Evolutionary conservation across 1,140 invertebrate species (phyloP), one percentile per base, ranked within the genome.

Genomic region (Drosophila sechellia): DNA sequence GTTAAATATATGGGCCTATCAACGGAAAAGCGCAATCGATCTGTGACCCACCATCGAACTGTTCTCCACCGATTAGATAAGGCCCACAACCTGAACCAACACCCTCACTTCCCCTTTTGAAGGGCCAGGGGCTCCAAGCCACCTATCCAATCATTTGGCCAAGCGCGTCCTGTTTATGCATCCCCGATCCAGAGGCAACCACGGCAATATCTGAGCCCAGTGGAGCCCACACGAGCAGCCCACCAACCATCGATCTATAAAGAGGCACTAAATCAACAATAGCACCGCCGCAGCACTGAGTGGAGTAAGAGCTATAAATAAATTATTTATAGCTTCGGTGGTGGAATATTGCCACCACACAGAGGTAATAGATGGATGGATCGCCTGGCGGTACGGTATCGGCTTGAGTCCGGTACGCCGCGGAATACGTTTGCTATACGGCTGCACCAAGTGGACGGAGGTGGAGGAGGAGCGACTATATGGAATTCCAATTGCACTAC

Each of bases 221-320:
- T 42, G 39, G 11, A 22, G 43, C 40, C 53, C 56, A 72, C 59
- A 76, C 52, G 46, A 54, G 46, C 58, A 58, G 52, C 50, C 50
- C 57, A 49, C 17, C 68, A 60, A 79, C 79, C 69, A 83, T 83
- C 79, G 79, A 64, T 75, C 69, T 83, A 83, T 75, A 76, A 87
- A 83, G 81, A 72, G 83, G 83, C 83, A 86, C 83, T 86, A 87
- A 89, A 89, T 89, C 83, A 87, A 87, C 83, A 87, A 89, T 77
- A 86, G 72, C 72, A 78, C 54, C 49, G 76, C 68, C 58, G 55
- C 43, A 66, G 46, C 76, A 60, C 68, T 53, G 57, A 81, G 68
- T 81, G 64, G 69, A 76, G 56, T 77, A 80, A 75, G 63, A 66
- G 81, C 77, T 76, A 77, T 91, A 91, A 91, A 91, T 91, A 91